Evolutionary conservation across 2,797 vertebrate genomes (phyloP).

Genomic region (Cossypha polioptera): DNA sequence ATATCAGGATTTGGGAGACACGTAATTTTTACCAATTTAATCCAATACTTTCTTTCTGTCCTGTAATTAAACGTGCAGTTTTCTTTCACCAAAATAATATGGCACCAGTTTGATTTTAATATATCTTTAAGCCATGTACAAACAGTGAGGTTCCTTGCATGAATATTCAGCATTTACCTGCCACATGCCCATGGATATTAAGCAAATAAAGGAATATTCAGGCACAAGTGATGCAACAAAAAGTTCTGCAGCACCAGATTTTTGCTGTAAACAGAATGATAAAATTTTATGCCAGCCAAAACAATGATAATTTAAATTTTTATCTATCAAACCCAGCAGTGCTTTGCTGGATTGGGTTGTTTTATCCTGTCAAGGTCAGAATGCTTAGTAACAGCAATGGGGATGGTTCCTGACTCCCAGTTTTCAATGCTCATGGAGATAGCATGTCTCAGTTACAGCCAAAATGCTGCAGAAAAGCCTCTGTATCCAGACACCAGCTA

Average conservation of each 20-base stretch:
- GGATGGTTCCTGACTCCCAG: not conserved
- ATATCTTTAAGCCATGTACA: not conserved
- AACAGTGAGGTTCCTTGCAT: not conserved
- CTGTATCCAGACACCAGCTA: not conserved
- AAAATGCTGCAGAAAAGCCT: not conserved
- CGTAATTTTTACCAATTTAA: fast-evolving
- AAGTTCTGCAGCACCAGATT: not conserved
- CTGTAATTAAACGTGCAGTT: not conserved
- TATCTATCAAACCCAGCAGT: not conserved
- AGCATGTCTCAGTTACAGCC: not conserved
- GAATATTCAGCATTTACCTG: not conserved
- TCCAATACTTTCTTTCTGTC: not conserved
- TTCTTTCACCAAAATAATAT: not conserved
- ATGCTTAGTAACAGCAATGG: not conserved
- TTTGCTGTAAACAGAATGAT: not conserved
- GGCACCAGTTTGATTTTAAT: not conserved
- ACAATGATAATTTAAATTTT: not conserved
- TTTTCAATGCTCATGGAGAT: not conserved
- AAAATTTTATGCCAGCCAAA: not conserved
- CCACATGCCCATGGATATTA: not conserved
- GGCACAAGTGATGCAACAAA: not conserved
- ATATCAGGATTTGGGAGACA: not conserved
- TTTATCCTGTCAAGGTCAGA: not conserved
- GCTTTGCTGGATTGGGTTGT: not conserved
- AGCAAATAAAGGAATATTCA: not conserved